A percentile compares a stretch with the other conserved stretches of the same genome.
Evolutionary conservation across 2,797 vertebrate species (phyloP).

Genomic region (Anabas testudineus): DNA sequence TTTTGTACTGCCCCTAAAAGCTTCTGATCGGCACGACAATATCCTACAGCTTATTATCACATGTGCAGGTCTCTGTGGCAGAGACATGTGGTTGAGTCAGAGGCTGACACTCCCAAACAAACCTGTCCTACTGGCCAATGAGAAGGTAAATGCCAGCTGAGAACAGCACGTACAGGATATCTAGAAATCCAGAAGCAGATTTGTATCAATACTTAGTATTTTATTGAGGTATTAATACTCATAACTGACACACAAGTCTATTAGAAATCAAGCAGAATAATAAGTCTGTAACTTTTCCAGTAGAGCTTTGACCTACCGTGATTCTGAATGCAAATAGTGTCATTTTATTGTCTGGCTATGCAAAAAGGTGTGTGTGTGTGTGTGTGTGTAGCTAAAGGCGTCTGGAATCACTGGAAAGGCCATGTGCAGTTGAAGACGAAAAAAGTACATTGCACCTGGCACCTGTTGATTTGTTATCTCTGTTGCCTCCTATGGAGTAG

Average conservation of each 20-base stretch:
- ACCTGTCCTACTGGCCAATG: slow-evolving; percentile 50
- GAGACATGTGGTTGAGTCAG: slow-evolving; percentile 43
- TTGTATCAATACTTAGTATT: background rate
- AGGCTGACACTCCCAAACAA: slow-evolving; percentile 51
- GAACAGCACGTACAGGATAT: slow-evolving; percentile 12
- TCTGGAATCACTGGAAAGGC: slow-evolving; percentile 58
- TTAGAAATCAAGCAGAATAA: slow-evolving; percentile 3
- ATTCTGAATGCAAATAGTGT: slow-evolving; percentile 64
- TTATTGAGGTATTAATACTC: background rate
- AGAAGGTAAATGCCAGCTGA: slow-evolving; percentile 17
- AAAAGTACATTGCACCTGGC: too few species aligned
- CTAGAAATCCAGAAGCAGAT: slow-evolving; percentile 27
- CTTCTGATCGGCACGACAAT: background rate
- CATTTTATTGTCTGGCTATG: slow-evolving; percentile 64
- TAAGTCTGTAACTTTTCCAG: slow-evolving; percentile 12
- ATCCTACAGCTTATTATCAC: slow-evolving; percentile 16
- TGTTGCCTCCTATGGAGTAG: too few species aligned
- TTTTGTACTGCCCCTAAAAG: background rate
- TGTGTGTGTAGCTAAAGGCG: slow-evolving; percentile 38
- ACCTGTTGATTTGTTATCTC: too few species aligned
- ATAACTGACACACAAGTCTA: background rate
- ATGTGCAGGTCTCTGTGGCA: slow-evolving; percentile 11
- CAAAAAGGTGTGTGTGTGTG: slow-evolving; percentile 54
- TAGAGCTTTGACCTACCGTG: slow-evolving; percentile 32
- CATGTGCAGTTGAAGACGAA: too few species aligned